Evolutionary conservation across 2,113 vertebrate genomes (phyloP).

Genomic region (Paradoxurus hermaphroditus): DNA sequence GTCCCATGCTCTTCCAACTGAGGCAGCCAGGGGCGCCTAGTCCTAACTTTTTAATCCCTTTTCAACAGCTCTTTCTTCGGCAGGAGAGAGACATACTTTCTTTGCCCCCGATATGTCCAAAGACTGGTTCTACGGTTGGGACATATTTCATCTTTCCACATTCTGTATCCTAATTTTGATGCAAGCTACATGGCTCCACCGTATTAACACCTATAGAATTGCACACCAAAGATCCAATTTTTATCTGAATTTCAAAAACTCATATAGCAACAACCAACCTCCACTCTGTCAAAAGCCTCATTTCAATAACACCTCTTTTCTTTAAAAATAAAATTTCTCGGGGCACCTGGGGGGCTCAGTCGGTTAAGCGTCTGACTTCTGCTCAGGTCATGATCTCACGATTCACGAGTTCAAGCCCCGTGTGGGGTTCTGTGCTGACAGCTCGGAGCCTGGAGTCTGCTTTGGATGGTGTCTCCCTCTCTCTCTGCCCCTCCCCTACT

Average conservation of each 20-base stretch:
- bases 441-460: no score
- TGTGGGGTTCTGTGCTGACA: no score
- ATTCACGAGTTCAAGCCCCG: no score
- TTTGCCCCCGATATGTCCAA: not conserved
- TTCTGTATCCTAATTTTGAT: not conserved
- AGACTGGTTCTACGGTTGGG: not conserved
- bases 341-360: no score
- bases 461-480: no score
- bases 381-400: no score
- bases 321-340: conserved; percentile 7
- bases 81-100: not conserved
- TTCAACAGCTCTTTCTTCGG: not conserved
- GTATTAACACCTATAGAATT: not conserved
- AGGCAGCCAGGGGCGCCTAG: not conserved
- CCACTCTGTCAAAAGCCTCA: not conserved
- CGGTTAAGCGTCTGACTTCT: no score
- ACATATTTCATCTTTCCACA: not conserved
- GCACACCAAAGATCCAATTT: not conserved
- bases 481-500: no score
- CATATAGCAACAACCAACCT: not conserved
- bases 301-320: not conserved
- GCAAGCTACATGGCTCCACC: not conserved
- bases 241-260: not conserved
- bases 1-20: not conserved
- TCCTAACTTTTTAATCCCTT: not conserved